Base-by-base conservation (phyloP, 1,140 invertebrate genomes). In the Drosophila triauraria region DNA sequence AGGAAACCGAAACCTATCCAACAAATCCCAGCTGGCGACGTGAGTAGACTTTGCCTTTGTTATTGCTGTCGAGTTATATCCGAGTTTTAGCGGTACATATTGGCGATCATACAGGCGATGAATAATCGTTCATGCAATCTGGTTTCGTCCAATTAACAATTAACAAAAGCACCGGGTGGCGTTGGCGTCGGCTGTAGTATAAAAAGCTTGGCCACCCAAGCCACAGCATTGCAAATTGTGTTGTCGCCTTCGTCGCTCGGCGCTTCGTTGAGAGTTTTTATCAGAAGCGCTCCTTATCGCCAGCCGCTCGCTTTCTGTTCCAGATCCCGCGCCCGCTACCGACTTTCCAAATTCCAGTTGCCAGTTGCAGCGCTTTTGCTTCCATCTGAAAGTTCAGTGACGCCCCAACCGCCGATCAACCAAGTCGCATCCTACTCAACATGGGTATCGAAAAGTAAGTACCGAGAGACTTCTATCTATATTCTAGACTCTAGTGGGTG, bases 381-480 rank as follows among this genome's bases (percentile, higher is more conserved):
- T 71, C 64, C 64, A 30, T 44, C 46, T 27, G 53, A 42, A 42
- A 40, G 35, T 43, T 83, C 81, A 88, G 86, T 88, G 63, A 71
- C 60, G 60, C 64, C 72, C 64, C 78, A 67, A 23, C 57, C 47
- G 74, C 74, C 85, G 85, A 65, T 62, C 67, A 64, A 64, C 72
- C 53, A 63, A 90, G 86, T 91, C 71, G 62, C 80, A 42, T 40
- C 57, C 63, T 43, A 27, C 50, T 54, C 48, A 51, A 25, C 13
- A 90, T 90, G 85, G 76, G 85, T 46, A 60, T 90, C 53, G 85
- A 90, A 32, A 90, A 82, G 85, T 90, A 70, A 90, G 85, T 91
- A 78, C 15, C 5, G 30, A 38, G 8, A 23, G 32, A 15, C 23
- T 65, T 1, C 12, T 17, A 35, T 23, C n/a, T 30, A 7, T 5